Evolutionary conservation across 2,113 vertebrate species (phyloP).

Genomic region (Piprites chloris): DNA sequence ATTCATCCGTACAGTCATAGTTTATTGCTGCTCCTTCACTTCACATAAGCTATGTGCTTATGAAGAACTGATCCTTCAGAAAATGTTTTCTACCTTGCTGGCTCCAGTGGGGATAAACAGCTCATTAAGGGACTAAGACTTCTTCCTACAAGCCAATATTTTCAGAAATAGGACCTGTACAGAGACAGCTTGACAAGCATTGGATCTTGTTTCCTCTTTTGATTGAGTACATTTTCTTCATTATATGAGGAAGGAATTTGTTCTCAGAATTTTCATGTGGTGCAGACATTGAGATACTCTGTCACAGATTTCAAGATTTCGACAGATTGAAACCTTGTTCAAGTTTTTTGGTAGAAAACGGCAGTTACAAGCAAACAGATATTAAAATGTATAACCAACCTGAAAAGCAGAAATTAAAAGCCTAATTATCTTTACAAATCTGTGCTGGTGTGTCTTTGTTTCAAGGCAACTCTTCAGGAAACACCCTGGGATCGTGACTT

Average conservation of each 20-base stretch:
- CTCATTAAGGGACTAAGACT: neutral
- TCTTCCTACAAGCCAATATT: neutral
- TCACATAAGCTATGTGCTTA: neutral
- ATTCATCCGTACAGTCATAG: neutral
- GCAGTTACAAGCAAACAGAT: neutral
- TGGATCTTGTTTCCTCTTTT: conserved; percentile 14
- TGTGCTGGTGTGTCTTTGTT: neutral
- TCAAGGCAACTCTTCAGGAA: neutral
- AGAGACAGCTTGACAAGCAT: conserved; percentile 22
- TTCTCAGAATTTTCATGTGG: neutral
- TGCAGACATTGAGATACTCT: neutral
- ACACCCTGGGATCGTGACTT: neutral
- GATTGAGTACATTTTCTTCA: conserved; percentile 27
- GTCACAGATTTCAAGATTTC: neutral
- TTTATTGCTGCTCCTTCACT: neutral
- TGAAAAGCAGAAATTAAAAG: neutral
- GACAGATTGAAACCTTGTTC: neutral
- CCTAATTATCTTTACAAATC: neutral
- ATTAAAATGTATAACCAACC: neutral
- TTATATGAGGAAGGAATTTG: conserved; percentile 3
- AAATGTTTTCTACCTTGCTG: neutral
- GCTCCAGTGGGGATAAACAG: neutral
- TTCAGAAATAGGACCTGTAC: neutral
- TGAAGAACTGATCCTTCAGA: neutral
- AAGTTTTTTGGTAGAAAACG: neutral